Evolutionary conservation across 2,797 vertebrate species (phyloP), one percentile per base, ranked within the genome.

Genomic region (Cossypha heuglini): DNA sequence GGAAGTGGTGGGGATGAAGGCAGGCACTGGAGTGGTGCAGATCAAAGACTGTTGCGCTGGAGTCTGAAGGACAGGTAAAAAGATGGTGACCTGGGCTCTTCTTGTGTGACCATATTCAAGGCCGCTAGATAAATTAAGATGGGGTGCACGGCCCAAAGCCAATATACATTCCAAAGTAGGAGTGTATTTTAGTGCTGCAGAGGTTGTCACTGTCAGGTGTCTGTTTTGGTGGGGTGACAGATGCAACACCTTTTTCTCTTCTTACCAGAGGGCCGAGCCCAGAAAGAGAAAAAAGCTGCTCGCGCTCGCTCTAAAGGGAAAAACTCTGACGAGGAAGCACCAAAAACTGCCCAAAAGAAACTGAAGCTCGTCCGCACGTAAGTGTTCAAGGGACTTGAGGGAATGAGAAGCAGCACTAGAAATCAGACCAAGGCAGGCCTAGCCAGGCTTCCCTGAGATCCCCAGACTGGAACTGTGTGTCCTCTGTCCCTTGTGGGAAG

Each of bases 271-370:
- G 98, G 98, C 82, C 98, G 99, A 96, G 98, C 98, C 93, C 99
- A 99, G 59, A 99, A 99, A 94, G 99, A 99, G 97, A 99, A 99
- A 97, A 99, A 99, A 90, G 98, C 98, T 20, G 98, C 99, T 72
- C 99, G 99, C 48, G 99, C 99, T 62, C 98, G 98, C 87, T 99
- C 99, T 89, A 99, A 99, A 98, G 99, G 99, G 92, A 99, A 99
- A 97, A 99, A 98, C 81, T 99, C 99, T 5, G 99, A 99, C 40
- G 99, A 99, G 86, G 99, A 99, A 49, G 97, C 99, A 25, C 98
- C 99, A 82, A 99, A 99, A 96, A 99, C 97, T 87, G 97, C 98
- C 88, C 99, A 99, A 93, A 99, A 99, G 97, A 99, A 99, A 97
- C 69, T 99, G 96, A 99, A 99, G 97, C 98, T 99, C 20, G 98